Evolutionary conservation across 2,888 invertebrate species (phyloP).

Genomic region (Diabrotica balteata): DNA sequence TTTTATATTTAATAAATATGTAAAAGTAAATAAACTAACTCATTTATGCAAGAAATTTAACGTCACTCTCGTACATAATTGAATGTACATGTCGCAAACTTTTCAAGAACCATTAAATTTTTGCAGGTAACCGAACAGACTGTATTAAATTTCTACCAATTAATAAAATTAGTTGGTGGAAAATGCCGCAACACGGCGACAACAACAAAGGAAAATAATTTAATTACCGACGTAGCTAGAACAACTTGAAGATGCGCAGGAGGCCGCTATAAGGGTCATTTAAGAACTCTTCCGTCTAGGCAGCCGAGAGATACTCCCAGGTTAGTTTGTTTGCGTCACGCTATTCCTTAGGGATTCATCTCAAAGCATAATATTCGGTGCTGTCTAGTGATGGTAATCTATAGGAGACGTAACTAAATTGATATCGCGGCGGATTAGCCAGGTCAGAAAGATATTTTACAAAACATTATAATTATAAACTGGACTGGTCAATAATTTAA

Average conservation of each 20-base stretch:
- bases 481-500: too few species aligned
- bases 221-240: conserved; percentile 2
- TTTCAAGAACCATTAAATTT: too few species aligned
- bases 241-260: background rate
- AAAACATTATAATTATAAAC: too few species aligned
- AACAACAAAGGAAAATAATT: conserved; percentile 9
- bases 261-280: background rate
- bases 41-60: too few species aligned
- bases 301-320: background rate
- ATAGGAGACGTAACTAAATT: too few species aligned
- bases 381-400: background rate
- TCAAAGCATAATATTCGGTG: conserved; percentile 10
- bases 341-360: conserved; percentile 15
- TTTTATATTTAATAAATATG: too few species aligned
- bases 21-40: too few species aligned
- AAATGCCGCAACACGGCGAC: background rate
- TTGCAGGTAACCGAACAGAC: background rate
- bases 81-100: too few species aligned
- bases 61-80: too few species aligned
- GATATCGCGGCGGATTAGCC: too few species aligned
- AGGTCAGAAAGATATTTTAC: too few species aligned
- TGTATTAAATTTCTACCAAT: background rate
- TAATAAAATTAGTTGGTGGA: conserved; percentile 3
- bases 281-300: background rate
- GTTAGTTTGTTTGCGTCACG: conserved; percentile 11